Evolutionary conservation across 2,797 vertebrate genomes (phyloP).

Genomic region (Lateolabrax maculatus): DNA sequence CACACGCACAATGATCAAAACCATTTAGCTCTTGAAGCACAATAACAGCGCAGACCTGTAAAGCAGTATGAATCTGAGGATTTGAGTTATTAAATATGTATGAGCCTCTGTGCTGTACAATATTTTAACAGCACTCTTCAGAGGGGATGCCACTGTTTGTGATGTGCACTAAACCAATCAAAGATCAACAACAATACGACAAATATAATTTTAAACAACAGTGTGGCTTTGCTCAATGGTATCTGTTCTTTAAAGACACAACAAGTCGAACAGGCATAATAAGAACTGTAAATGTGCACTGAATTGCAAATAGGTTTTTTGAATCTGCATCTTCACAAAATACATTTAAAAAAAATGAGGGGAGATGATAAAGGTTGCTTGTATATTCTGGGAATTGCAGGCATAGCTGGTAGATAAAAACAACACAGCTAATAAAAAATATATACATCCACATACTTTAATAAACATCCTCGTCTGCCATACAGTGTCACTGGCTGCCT

Average conservation of each 20-base stretch:
- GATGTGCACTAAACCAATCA: slow-evolving; percentile 65
- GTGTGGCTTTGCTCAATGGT: slow-evolving; percentile 30
- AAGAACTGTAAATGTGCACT: slow-evolving; percentile 7
- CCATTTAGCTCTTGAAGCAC: slow-evolving; percentile 35
- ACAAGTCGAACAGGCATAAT: slow-evolving; percentile 8
- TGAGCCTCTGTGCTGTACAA: slow-evolving; percentile 59
- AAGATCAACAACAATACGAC: slow-evolving; percentile 60
- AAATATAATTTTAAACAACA: slow-evolving; percentile 56
- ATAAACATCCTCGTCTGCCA: neutral
- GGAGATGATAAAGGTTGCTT: slow-evolving; percentile 24
- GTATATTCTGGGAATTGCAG: slow-evolving; percentile 18
- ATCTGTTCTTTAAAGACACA: slow-evolving; percentile 34
- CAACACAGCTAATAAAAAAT: slow-evolving; percentile 13
- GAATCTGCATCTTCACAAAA: slow-evolving; percentile 27
- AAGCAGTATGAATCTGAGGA: slow-evolving; percentile 52
- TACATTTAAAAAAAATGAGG: slow-evolving; percentile 8
- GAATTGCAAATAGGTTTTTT: slow-evolving; percentile 41
- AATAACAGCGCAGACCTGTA: slow-evolving; percentile 47
- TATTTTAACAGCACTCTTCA: slow-evolving; percentile 64
- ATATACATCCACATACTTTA: neutral
- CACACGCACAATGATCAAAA: slow-evolving; percentile 53
- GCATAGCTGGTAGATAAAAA: slow-evolving; percentile 31
- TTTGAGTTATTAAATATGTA: slow-evolving; percentile 74
- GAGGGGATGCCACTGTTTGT: slow-evolving; percentile 60
- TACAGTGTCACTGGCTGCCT: slow-evolving; percentile 17